A percentile compares a stretch with the other conserved stretches of the same genome.
These are phyloP conservation scores for Leptinotarsa haldemani DNA, from an alignment of 2,888 invertebrate species.

Conservation along the genomic window DNA sequence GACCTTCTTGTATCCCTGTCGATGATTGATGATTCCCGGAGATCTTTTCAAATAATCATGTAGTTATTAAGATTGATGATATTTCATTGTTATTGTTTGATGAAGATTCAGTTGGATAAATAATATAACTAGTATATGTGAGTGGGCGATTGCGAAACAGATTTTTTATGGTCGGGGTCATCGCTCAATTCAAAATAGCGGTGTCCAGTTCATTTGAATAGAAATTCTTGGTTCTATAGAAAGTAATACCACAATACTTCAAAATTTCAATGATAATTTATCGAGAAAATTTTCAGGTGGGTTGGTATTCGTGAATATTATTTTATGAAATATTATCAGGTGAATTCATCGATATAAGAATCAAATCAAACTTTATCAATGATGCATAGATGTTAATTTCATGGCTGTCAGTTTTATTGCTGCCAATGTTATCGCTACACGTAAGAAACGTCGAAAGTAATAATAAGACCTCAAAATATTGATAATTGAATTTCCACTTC, in stretches of 20 bases:
- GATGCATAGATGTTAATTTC: no score
- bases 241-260: not conserved
- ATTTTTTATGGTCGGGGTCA: not conserved
- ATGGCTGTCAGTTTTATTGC: no score
- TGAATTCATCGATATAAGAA: no score
- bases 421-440: no score
- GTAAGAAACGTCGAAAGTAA: no score
- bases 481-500: no score
- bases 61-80: conserved; percentile 62
- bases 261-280: not conserved
- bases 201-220: not conserved
- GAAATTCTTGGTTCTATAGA: not conserved
- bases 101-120: conserved; percentile 24
- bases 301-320: no score
- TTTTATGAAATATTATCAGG: no score
- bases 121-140: conserved; percentile 11
- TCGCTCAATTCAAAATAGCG: not conserved
- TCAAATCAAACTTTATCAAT: no score
- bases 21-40: conserved; percentile 60
- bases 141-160: conserved; percentile 6
- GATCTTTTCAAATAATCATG: conserved; percentile 62
- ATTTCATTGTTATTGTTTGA: conserved; percentile 57
- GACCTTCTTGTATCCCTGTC: conserved; percentile 51
- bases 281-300: no score
- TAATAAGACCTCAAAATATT: no score